These are phyloP conservation scores for Euplagia quadripunctaria DNA, from an alignment of 2,888 invertebrate genomes.

Conservation along the genomic window DNA sequence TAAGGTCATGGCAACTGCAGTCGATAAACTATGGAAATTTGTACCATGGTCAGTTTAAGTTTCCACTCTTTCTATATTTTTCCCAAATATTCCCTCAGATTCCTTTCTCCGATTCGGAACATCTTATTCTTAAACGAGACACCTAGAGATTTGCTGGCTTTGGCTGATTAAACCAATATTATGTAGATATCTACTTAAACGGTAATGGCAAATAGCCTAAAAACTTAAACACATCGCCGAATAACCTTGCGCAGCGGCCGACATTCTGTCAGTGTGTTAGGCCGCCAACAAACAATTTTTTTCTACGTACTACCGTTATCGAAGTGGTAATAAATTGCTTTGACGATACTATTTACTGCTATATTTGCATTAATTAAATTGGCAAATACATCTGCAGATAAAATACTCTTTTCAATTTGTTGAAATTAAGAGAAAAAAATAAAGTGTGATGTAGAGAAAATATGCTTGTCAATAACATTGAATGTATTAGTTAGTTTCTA, in stretches of 20 bases:
- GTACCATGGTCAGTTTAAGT: conserved; percentile 2
- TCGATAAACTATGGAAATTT: conserved; percentile 17
- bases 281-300: conserved; percentile 55
- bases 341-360: conserved; percentile 60
- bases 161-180: conserved; percentile 8
- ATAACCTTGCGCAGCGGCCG: conserved; percentile 48
- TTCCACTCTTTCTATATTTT: conserved; percentile 1
- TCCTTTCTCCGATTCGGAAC: not conserved
- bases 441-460: conserved; percentile 12
- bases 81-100: not conserved
- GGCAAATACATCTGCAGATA: conserved; percentile 28
- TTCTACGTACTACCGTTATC: conserved; percentile 61
- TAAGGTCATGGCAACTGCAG: conserved; percentile 19
- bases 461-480: conserved; percentile 24
- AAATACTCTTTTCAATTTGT: conserved; percentile 13
- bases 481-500: conserved; percentile 48
- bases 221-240: conserved; percentile 26
- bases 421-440: conserved; percentile 3
- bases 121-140: not conserved
- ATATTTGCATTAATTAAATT: conserved; percentile 57
- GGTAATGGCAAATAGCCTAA: conserved; percentile 36
- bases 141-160: not conserved
- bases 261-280: conserved; percentile 51
- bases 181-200: conserved; percentile 20
- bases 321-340: conserved; percentile 56